phyloP scores from a whole-genome alignment of 2,797 vertebrate species.

The Lepidocolaptes lacrymiger region DNA sequence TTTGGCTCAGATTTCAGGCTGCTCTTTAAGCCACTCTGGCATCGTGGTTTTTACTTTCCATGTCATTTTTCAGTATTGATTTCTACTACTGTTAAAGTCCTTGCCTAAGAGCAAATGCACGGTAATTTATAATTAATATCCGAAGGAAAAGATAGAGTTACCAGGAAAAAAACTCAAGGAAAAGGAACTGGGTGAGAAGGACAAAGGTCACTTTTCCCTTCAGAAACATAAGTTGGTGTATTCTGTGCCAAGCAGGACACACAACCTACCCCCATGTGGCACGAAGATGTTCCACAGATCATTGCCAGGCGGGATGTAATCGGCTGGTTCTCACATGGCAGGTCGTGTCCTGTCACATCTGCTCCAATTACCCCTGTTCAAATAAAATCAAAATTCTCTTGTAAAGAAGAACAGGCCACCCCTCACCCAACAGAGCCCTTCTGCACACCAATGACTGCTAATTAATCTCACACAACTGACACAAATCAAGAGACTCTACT shows the following conservation, averaged over 20 bases:
- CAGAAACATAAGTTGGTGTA: neutral
- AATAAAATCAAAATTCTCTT: constrained; percentile 21
- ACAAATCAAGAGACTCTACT: neutral
- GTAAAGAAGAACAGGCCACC: constrained; percentile 13
- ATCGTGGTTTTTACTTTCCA: constrained; percentile 54
- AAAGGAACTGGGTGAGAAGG: neutral
- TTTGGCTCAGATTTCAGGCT: constrained; percentile 59
- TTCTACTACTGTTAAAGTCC: constrained; percentile 58
- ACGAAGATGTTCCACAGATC: constrained; percentile 96
- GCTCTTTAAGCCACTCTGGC: constrained; percentile 45
- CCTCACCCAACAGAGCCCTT: neutral
- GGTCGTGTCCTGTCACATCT: constrained; percentile 84
- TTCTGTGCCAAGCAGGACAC: neutral
- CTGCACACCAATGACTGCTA: neutral
- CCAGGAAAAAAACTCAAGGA: neutral
- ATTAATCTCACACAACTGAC: neutral
- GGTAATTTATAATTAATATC: constrained; percentile 66
- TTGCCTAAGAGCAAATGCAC: constrained; percentile 57
- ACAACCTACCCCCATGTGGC: constrained; percentile 94
- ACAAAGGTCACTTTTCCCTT: neutral
- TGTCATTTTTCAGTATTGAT: constrained; percentile 69
- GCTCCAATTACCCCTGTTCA: constrained; percentile 90
- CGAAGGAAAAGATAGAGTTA: constrained; percentile 47
- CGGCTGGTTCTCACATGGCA: constrained; percentile 87
- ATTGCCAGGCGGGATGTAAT: constrained; percentile 89